Evolutionary conservation across 2,113 vertebrate genomes (phyloP).

Genomic region (Ceuthmochares aereus): DNA sequence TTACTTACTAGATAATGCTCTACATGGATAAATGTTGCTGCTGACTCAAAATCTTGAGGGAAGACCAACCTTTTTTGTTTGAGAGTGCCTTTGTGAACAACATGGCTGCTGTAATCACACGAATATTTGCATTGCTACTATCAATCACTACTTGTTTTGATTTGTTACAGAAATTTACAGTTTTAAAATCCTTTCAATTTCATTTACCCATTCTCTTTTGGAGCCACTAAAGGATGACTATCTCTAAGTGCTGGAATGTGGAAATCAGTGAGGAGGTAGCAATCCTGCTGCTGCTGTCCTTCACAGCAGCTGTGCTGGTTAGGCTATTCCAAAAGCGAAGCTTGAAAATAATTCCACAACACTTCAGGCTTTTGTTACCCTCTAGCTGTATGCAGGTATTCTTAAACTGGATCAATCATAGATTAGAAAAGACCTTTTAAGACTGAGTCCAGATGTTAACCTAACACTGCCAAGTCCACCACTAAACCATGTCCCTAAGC

Average conservation of each 20-base stretch:
- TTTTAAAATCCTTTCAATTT: background rate
- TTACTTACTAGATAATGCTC: background rate
- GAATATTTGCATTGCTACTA: background rate
- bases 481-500: background rate
- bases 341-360: background rate
- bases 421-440: background rate
- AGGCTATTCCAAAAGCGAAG: background rate
- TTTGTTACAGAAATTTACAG: background rate
- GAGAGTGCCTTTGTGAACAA: background rate
- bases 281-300: background rate
- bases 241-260: background rate
- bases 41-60: background rate
- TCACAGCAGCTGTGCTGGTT: background rate
- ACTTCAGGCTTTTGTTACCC: background rate
- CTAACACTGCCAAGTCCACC: background rate
- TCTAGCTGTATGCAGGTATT: background rate
- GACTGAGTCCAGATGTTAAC: background rate
- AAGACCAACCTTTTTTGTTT: background rate
- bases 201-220: background rate
- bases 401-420: background rate
- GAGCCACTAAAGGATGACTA: background rate
- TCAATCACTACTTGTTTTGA: background rate
- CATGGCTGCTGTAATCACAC: fast-evolving
- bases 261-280: fast-evolving
- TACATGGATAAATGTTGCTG: background rate